These are phyloP conservation scores for Coturnix japonica DNA, from an alignment of 2,113 vertebrate species.

Conservation along the genomic window DNA sequence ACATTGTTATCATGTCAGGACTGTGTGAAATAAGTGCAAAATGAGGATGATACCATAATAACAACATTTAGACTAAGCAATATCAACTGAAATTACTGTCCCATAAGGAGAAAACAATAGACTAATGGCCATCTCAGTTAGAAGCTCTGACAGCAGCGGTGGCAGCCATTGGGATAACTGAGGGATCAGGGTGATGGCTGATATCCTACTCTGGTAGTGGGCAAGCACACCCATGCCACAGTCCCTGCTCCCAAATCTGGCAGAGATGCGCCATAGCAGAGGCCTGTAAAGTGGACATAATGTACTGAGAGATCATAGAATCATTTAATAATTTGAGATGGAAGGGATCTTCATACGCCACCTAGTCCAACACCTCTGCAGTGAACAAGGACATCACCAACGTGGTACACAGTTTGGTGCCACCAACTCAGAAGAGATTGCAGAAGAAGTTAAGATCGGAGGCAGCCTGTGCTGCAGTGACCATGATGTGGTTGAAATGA, in stretches of 20 bases:
- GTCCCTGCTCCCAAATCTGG: background rate
- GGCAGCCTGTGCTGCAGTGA: no score
- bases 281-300: background rate
- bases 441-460: no score
- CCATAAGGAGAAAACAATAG: background rate
- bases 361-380: no score
- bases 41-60: slow-evolving; percentile 20
- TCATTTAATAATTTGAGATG: no score
- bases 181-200: background rate
- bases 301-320: background rate
- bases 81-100: background rate
- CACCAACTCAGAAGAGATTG: no score
- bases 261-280: background rate
- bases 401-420: no score
- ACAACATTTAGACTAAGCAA: background rate
- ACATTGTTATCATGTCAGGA: slow-evolving; percentile 34
- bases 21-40: slow-evolving; percentile 8
- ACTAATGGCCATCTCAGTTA: background rate
- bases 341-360: no score
- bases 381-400: no score
- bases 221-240: background rate
- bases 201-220: background rate
- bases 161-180: background rate
- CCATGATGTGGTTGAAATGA: no score
- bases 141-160: background rate